Conservation (phyloP, 2,888 invertebrate genomes). For the Agonum fuliginosum region DNA sequence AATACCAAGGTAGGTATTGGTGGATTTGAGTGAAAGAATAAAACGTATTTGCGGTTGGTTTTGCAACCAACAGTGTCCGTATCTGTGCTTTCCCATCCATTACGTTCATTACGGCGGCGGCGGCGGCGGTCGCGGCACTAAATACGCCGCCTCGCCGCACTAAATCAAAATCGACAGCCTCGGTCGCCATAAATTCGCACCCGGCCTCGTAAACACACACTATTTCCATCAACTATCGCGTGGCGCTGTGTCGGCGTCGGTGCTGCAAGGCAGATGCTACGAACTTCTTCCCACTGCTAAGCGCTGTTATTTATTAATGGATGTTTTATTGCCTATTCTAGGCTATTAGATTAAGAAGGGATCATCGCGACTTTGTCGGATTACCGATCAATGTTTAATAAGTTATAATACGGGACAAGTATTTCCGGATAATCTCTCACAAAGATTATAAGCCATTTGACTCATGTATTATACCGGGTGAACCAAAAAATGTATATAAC, state of each 20-base stretch:
- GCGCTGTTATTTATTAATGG: conserved; percentile 31
- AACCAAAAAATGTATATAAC: too few relatives aligned
- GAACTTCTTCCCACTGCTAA: neutral
- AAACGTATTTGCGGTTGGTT: too few relatives aligned
- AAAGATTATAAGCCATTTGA: too few relatives aligned
- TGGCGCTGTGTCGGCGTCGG: neutral
- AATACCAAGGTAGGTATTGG: too few relatives aligned
- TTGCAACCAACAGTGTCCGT: too few relatives aligned
- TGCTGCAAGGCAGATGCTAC: neutral
- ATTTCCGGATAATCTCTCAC: neutral
- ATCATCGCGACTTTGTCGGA: neutral
- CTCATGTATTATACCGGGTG: too few relatives aligned
- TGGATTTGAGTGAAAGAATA: too few relatives aligned
- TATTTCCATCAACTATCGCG: conserved; percentile 3
- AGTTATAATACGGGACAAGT: neutral
- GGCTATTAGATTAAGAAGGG: conserved; percentile 1
- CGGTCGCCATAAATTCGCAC: conserved; percentile 41
- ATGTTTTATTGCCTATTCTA: conserved; percentile 5
- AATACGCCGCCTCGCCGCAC: conserved; percentile 28
- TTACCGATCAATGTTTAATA: neutral
- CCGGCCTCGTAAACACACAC: conserved; percentile 15
- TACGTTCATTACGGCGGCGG: conserved; percentile 17
- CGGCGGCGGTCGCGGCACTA: conserved; percentile 22
- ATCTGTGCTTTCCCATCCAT: too few relatives aligned
- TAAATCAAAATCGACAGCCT: conserved; percentile 47